Base-by-base conservation (phyloP, 2,113 vertebrate species). In the Sclerurus mexicanus region DNA sequence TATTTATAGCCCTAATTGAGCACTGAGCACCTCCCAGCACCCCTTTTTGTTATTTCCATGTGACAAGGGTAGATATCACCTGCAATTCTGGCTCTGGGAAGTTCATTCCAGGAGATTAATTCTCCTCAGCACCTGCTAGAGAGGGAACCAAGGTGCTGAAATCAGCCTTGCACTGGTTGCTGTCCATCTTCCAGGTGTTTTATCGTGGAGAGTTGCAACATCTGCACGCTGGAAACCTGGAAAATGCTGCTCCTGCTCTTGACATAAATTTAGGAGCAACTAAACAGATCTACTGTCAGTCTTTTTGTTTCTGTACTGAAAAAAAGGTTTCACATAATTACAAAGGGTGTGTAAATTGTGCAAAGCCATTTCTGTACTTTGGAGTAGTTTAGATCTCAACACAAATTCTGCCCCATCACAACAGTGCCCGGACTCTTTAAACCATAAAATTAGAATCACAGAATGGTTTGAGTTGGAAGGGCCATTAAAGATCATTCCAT, bases 141-240 rank as follows among this genome's bases (percentile, higher is more conserved):
- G 33, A 81, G 27, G 22, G 28, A 52, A 76, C 18, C 14, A 40
- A 73, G 25, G 42, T 33, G 46, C 40, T 86, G 63, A 39, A 56
- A 73, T 35, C 39, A 80, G 17, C 1, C 35, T 73, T 77, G 30
- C 27, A 27, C 1, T 19, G 39, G 31, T 6, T 71, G 22, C 68
- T 78, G 47, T 63, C 4, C 30, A 25, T 8, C 25, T 63, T 67
- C 80, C 64, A 78, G 56, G 55, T 50, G 39, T 81, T 87, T 44
- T 60, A 30, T 35, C 11, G 0, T 0, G 2, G 62, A 40, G 17
- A 1, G 1, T 30, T 75, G 62, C 8, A 63, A 12, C 42, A 46
- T 37, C 56, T 46, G 64, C 19, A 22, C 8, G 30, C 28, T 39
- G 13, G 53, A 19, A 33, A 56, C 53, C 25, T 67, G 80, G 33